These are phyloP conservation scores for Polylopha cassiicola DNA, from an alignment of 2,888 invertebrate genomes.

Conservation along the genomic window DNA sequence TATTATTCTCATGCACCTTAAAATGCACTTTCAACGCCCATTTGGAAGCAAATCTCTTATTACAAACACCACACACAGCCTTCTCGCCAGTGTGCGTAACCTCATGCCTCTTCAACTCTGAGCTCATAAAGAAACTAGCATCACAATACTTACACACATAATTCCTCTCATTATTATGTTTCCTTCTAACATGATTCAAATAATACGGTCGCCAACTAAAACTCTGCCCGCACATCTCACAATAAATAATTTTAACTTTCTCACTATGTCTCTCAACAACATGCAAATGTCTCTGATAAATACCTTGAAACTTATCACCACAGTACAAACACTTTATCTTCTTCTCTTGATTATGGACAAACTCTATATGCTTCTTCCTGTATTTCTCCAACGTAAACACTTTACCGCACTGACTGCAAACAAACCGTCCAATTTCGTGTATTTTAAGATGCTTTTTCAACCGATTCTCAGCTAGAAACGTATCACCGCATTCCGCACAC, in stretches of 20 bases:
- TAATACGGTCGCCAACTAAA: conserved; percentile 65
- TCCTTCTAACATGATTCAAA: conserved; percentile 50
- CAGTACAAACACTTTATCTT: conserved; percentile 48
- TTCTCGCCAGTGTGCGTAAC: conserved; percentile 29
- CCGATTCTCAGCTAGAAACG: conserved; percentile 37
- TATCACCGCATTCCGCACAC: conserved; percentile 52
- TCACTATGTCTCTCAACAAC: conserved; percentile 39
- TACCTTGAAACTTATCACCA: conserved; percentile 33
- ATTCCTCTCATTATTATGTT: conserved; percentile 46
- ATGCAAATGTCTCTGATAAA: conserved; percentile 40
- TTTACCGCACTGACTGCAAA: conserved; percentile 63
- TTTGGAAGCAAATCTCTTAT: conserved; percentile 32
- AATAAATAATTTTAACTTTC: conserved; percentile 36
- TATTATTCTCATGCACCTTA: conserved; percentile 26
- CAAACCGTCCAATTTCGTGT: conserved; percentile 56
- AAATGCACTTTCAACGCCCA: conserved; percentile 34
- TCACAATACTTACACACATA: conserved; percentile 36
- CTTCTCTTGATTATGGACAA: conserved; percentile 35
- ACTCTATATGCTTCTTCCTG: conserved; percentile 40
- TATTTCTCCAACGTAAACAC: conserved; percentile 54
- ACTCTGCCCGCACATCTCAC: conserved; percentile 53
- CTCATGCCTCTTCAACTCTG: conserved; percentile 34
- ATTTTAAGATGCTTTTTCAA: conserved; percentile 54
- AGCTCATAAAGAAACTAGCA: conserved; percentile 30
- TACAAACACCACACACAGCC: conserved; percentile 36